Conservation (phyloP, 2,888 invertebrate species). For the Drosophila heteroneura region DNA sequence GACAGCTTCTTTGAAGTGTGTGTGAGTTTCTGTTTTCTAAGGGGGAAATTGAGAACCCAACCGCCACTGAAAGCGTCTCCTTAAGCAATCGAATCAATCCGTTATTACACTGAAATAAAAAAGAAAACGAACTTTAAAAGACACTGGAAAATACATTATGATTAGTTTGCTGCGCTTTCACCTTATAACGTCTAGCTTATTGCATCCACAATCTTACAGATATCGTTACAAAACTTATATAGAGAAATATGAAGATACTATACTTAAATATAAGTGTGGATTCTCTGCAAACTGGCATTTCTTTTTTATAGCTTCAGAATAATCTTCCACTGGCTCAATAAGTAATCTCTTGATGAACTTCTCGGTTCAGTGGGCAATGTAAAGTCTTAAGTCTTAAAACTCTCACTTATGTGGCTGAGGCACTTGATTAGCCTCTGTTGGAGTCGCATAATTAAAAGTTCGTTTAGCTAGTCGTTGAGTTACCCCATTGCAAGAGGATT, state of each 20-base stretch:
- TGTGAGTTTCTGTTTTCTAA: neutral
- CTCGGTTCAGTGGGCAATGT: neutral
- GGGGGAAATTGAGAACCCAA: neutral
- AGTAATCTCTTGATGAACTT: neutral
- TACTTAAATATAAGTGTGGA: neutral
- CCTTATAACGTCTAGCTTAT: neutral
- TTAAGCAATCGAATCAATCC: slow-evolving; percentile 19
- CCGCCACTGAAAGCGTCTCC: slow-evolving; percentile 9
- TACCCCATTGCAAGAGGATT: slow-evolving; percentile 37
- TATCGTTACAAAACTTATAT: neutral
- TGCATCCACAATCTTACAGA: neutral
- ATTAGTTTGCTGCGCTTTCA: neutral
- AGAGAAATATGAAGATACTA: neutral
- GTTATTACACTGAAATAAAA: slow-evolving; percentile 1
- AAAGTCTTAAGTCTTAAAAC: neutral
- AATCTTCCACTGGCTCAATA: neutral
- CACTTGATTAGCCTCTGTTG: slow-evolving; percentile 19
- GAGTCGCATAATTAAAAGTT: slow-evolving; percentile 59
- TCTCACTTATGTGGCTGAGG: slow-evolving; percentile 12
- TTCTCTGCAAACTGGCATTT: neutral
- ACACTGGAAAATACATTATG: neutral
- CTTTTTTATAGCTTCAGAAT: no score
- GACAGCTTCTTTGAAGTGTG: slow-evolving; percentile 36
- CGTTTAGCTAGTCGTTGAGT: slow-evolving; percentile 44
- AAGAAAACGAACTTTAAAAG: neutral